Evolutionary conservation across 2,888 invertebrate species (phyloP).

Genomic region (Leucophora obtusa): DNA sequence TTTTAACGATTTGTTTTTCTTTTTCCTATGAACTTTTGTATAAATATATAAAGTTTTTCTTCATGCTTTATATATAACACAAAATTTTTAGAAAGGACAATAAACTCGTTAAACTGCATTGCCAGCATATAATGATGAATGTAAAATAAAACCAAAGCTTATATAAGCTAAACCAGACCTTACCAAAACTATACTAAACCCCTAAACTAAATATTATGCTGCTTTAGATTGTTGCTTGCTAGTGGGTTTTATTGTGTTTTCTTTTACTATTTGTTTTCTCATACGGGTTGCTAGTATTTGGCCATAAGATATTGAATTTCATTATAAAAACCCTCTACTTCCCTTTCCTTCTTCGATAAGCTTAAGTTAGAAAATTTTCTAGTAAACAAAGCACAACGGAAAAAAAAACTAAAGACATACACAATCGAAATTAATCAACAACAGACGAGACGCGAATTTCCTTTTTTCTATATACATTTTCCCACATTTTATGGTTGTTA

Average conservation of each 20-base stretch:
- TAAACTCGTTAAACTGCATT: conserved; percentile 65
- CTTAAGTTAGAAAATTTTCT: conserved; percentile 29
- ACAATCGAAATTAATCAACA: conserved; percentile 66
- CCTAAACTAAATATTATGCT: conserved; percentile 51
- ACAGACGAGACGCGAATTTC: conserved; percentile 66
- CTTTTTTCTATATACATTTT: conserved; percentile 25
- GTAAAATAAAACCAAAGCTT: conserved; percentile 62
- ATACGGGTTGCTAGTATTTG: conserved; percentile 58
- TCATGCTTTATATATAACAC: background rate
- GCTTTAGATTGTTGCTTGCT: conserved; percentile 38
- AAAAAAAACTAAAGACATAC: conserved; percentile 32
- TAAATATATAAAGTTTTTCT: background rate
- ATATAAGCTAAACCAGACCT: conserved; percentile 49
- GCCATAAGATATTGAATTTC: conserved; percentile 64
- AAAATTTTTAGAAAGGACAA: conserved; percentile 56
- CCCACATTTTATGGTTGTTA: conserved; percentile 14
- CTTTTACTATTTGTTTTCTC: conserved; percentile 45
- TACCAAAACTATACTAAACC: conserved; percentile 26
- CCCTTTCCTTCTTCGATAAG: conserved; percentile 20
- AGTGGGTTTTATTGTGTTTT: conserved; percentile 34
- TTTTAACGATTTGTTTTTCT: conserved; percentile 9
- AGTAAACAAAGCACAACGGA: conserved; percentile 23
- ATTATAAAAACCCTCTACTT: conserved; percentile 40
- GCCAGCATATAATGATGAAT: conserved; percentile 59
- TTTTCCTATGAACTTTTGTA: conserved; percentile 4